Conservation (phyloP, 2,888 invertebrate species). For the Apeira syringaria region DNA sequence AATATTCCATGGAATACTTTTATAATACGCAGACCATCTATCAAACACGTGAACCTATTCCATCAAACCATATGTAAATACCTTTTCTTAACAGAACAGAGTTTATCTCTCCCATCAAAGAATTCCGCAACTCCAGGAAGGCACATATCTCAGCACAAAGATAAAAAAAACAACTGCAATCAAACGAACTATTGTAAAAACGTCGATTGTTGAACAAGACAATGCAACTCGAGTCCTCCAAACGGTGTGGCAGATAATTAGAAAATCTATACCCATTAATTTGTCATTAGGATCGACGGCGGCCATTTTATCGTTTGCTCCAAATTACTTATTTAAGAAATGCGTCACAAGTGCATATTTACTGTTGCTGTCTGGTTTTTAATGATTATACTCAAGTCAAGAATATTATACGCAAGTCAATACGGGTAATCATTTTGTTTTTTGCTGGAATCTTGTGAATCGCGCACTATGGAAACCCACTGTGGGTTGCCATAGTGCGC, state of each 20-base stretch:
- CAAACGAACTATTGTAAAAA: constrained; percentile 12
- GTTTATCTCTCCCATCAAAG: constrained; percentile 34
- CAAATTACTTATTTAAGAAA: constrained; percentile 59
- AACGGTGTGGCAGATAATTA: constrained; percentile 49
- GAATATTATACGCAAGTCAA: no score
- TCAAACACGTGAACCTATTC: no score
- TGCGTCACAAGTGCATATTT: constrained; percentile 60
- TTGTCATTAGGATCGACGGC: constrained; percentile 55
- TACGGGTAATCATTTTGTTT: no score
- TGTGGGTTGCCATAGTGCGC: no score
- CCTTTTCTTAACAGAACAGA: constrained; percentile 58
- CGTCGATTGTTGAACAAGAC: constrained; percentile 35
- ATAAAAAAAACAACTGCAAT: constrained; percentile 22
- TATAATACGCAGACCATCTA: no score
- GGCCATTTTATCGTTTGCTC: constrained; percentile 57
- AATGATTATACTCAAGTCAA: background rate
- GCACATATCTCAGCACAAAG: constrained; percentile 51
- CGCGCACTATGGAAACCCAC: no score
- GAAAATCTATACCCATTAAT: constrained; percentile 61
- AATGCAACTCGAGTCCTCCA: constrained; percentile 35
- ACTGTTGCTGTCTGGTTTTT: constrained; percentile 28
- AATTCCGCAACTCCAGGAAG: constrained; percentile 43
- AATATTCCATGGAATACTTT: no score
- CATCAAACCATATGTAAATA: constrained; percentile 26
- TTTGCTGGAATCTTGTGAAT: no score